Evolutionary conservation across 2,888 invertebrate species (phyloP).

Genomic region (Acleris emargana): DNA sequence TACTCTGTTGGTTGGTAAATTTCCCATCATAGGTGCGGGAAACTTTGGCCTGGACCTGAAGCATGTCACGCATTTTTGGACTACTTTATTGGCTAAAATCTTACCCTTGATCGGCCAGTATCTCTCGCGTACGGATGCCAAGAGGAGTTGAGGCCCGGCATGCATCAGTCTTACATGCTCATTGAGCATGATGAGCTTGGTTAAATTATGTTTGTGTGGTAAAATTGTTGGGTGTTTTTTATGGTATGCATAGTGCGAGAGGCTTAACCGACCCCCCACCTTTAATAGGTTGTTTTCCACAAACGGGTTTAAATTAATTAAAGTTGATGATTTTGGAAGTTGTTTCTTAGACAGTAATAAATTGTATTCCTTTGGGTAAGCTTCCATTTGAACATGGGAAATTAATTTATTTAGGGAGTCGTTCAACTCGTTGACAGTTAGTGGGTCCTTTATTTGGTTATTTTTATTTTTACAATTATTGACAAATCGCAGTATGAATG

Average conservation of each 20-base stretch:
- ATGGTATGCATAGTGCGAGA: background rate
- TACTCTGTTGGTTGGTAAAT: background rate
- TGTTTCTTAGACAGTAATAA: background rate
- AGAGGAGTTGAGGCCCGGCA: background rate
- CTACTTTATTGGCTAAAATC: background rate
- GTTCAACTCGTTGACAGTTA: background rate
- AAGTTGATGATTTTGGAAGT: background rate
- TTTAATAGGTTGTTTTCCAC: background rate
- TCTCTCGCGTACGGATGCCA: background rate
- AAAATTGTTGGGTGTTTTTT: background rate
- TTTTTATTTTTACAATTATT: background rate
- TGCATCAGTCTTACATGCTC: no score
- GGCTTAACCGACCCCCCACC: background rate
- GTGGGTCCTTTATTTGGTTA: background rate
- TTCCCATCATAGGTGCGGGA: background rate
- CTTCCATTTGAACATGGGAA: background rate
- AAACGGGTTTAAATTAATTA: background rate
- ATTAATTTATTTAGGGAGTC: background rate
- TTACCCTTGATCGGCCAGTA: constrained; percentile 3
- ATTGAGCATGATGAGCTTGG: no score
- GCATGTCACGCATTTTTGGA: background rate
- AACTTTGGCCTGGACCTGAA: background rate
- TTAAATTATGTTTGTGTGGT: no score
- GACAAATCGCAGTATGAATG: background rate
- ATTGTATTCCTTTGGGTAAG: background rate